Evolutionary conservation across 2,113 vertebrate species (phyloP).

Genomic region (Choloepus hoffmanni): DNA sequence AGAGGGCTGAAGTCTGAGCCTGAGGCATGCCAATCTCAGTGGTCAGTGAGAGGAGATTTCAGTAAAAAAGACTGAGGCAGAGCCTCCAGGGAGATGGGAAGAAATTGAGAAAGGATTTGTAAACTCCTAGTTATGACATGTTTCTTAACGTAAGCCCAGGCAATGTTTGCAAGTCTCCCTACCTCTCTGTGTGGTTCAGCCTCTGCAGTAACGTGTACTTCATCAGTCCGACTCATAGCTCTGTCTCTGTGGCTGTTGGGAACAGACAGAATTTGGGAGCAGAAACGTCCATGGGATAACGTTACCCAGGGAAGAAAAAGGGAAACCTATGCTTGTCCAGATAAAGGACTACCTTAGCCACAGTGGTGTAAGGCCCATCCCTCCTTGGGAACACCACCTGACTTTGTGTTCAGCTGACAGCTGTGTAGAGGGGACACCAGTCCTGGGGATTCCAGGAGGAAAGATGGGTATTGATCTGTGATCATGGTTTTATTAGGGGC

Average conservation of each 20-base stretch:
- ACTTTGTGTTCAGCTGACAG: neutral
- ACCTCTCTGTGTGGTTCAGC: neutral
- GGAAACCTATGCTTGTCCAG: neutral
- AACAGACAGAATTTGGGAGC: neutral
- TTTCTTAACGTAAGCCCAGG: too few relatives aligned
- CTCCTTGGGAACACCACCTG: neutral
- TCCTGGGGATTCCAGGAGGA: neutral
- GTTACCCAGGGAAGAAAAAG: neutral
- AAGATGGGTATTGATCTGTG: neutral
- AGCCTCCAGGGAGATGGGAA: neutral
- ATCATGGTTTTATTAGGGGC: rapidly evolving
- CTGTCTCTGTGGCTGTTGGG: neutral
- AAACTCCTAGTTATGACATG: neutral
- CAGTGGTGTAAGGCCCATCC: neutral
- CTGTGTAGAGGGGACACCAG: neutral
- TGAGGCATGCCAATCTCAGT: too few relatives aligned
- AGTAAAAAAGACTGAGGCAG: neutral
- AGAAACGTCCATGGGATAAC: neutral
- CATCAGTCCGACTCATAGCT: neutral
- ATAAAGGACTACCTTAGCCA: too few relatives aligned
- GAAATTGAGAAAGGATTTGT: neutral
- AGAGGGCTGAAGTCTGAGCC: too few relatives aligned
- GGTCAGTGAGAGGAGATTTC: neutral
- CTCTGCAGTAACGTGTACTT: rapidly evolving
- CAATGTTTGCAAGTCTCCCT: neutral